A percentile compares a stretch with the other conserved stretches of the same genome.
Conservation (phyloP, 2,113 vertebrate genomes). For the Hemiprocne comata region DNA sequence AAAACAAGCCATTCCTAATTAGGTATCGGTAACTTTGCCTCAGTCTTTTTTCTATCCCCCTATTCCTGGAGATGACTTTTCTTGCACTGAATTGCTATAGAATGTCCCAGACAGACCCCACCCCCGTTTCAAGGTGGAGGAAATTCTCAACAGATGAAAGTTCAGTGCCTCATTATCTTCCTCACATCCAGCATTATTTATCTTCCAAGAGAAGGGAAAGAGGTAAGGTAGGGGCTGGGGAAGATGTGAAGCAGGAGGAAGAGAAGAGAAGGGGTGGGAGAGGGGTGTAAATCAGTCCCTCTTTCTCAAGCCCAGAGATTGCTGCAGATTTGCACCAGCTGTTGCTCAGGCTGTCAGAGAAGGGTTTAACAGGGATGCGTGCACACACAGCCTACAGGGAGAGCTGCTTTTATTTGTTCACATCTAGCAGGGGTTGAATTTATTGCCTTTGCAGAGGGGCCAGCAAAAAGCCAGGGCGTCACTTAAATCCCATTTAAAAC, state of each 20-base stretch:
- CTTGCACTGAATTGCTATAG: neutral
- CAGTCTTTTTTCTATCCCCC: neutral
- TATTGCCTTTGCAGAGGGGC: slow-evolving; percentile 8
- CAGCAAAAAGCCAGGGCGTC: neutral
- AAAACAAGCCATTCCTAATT: neutral
- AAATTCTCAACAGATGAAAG: neutral
- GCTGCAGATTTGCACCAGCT: slow-evolving; percentile 33
- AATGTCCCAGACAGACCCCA: neutral
- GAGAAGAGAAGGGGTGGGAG: neutral
- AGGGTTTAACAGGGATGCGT: neutral
- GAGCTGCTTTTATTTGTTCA: slow-evolving; percentile 46
- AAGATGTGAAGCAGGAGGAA: neutral
- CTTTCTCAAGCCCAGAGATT: neutral
- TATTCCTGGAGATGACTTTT: neutral
- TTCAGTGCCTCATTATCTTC: neutral
- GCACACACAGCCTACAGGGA: neutral
- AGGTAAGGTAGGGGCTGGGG: neutral
- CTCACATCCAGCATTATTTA: neutral
- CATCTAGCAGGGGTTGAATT: slow-evolving; percentile 13
- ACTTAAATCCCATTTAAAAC: slow-evolving; percentile 40
- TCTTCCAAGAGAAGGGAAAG: neutral
- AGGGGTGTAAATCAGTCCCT: neutral
- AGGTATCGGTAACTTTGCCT: neutral
- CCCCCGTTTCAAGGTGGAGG: neutral
- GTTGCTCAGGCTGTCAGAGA: neutral